These are phyloP conservation scores for Drosophila sproati DNA, from an alignment of 1,140 invertebrate species.

Conservation along the genomic window DNA sequence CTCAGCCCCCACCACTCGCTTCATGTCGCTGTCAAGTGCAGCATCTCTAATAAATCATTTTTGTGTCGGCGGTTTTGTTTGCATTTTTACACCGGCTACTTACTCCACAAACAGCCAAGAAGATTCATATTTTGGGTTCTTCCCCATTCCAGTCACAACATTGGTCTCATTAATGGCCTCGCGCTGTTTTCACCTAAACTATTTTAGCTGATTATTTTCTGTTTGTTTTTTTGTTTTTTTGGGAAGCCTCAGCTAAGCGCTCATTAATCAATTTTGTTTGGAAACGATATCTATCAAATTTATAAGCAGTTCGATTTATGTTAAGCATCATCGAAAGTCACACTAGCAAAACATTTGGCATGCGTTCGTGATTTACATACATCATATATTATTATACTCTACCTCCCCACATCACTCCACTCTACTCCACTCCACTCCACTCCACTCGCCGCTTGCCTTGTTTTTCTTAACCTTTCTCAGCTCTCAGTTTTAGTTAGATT, in stretches of 20 bases:
- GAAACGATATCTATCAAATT: slow-evolving; percentile 75
- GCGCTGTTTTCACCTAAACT: slow-evolving; percentile 72
- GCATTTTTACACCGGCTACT: slow-evolving; percentile 49
- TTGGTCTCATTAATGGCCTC: slow-evolving; percentile 70
- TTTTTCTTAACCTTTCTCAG: not conserved
- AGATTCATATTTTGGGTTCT: not conserved
- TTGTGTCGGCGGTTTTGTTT: slow-evolving; percentile 75
- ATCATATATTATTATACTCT: slow-evolving; percentile 35
- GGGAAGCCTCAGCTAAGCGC: slow-evolving; percentile 27
- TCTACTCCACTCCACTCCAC: too few relatives aligned
- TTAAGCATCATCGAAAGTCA: slow-evolving; percentile 77
- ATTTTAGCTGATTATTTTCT: slow-evolving; percentile 54
- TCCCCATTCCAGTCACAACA: not conserved
- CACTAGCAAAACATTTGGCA: slow-evolving; percentile 72
- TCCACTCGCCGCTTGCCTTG: too few relatives aligned
- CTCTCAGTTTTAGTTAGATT: slow-evolving; percentile 58
- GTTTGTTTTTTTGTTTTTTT: slow-evolving; percentile 4
- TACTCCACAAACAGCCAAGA: not conserved
- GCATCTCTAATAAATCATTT: slow-evolving; percentile 78
- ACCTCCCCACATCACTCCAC: not conserved
- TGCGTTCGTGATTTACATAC: slow-evolving; percentile 70
- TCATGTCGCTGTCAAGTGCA: slow-evolving; percentile 65
- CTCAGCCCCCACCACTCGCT: slow-evolving; percentile 1
- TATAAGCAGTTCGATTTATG: slow-evolving; percentile 79
- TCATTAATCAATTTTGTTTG: slow-evolving; percentile 72